phyloP scores from a whole-genome alignment of 2,888 invertebrate genomes.

The Theristus sp. region DNA sequence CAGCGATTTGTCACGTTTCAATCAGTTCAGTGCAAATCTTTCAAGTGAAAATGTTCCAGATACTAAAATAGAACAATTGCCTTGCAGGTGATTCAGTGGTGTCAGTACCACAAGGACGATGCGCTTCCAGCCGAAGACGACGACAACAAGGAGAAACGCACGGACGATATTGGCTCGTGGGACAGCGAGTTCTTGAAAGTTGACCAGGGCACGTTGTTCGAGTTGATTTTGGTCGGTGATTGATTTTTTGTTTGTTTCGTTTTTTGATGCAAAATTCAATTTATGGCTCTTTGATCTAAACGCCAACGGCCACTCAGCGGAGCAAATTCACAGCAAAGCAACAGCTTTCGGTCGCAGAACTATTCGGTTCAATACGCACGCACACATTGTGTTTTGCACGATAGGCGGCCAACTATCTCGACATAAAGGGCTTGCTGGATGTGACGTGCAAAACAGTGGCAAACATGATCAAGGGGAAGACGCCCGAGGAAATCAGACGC shows the following conservation, averaged over 20 bases:
- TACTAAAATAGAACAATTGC: too few species aligned
- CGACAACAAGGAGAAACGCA: slow-evolving; percentile 90
- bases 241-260: too few species aligned
- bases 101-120: slow-evolving; percentile 50
- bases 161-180: slow-evolving; percentile 96
- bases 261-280: too few species aligned
- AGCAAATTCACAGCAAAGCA: too few species aligned
- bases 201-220: slow-evolving; percentile 80
- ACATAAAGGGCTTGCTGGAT: slow-evolving; percentile 77
- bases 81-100: slow-evolving; percentile 31
- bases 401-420: slow-evolving; percentile 88
- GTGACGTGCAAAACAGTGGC: slow-evolving; percentile 75
- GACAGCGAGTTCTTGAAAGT: slow-evolving; percentile 97
- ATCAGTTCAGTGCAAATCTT: too few species aligned
- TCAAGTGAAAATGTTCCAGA: too few species aligned
- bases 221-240: slow-evolving; percentile 57
- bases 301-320: too few species aligned
- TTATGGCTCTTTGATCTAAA: too few species aligned
- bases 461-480: slow-evolving; percentile 42
- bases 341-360: too few species aligned
- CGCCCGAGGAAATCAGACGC: slow-evolving; percentile 40
- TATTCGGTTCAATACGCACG: too few species aligned
- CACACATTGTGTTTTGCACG: too few species aligned
- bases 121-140: slow-evolving; percentile 77
- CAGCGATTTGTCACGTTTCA: too few species aligned